Evolutionary conservation across 1,140 invertebrate genomes (phyloP), one percentile per base, ranked within the genome.

Genomic region (Polypedilum pembai): DNA sequence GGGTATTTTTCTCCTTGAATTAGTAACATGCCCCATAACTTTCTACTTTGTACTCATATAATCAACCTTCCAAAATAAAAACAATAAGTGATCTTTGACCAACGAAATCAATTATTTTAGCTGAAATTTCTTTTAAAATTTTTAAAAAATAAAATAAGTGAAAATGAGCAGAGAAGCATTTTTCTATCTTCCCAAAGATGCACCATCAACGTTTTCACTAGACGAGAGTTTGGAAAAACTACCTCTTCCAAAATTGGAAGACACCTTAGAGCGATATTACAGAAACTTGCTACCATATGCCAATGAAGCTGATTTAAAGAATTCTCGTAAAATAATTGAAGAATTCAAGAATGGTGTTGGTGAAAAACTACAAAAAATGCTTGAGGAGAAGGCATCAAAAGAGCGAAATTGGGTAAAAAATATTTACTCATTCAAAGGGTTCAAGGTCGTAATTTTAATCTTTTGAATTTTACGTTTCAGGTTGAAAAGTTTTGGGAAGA

Each of bases 401-500:
- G 77, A 81, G 76, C 79, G 77, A 76, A 82, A 82, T 76, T 82
- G 83, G 80, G 74, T 82, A 76, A 74, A 75, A 65, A 12, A 7
- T 8, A 66, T 7, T 20, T 21, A 56, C 17, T 18, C 17, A n/a
- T n/a, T n/a, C n/a, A n/a, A 33, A 69, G 0, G n/a, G 17, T 18
- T 18, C 17, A 21, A 69, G 12, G 41, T 41, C 24, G 33, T 73
- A 75, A n/a, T n/a, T 41, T 65, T 41, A 18, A 63, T 74, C 5
- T 33, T 33, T 5, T 33, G 24, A 3, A 3, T 33, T 33, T 33
- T 33, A 5, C 24, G 24, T 33, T 65, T 5, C 18, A 80, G 79
- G 41, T 80, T 21, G 80, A 82, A 18, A 87, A 88, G 81, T 91
- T 89, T 89, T 92, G 91, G 90, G 90, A 92, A 80, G 87, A 90